Percentiles rank a stretch among this genome's conserved stretches.
phyloP scores from a whole-genome alignment of 2,113 vertebrate genomes.

The Marcusenius ussheri region DNA sequence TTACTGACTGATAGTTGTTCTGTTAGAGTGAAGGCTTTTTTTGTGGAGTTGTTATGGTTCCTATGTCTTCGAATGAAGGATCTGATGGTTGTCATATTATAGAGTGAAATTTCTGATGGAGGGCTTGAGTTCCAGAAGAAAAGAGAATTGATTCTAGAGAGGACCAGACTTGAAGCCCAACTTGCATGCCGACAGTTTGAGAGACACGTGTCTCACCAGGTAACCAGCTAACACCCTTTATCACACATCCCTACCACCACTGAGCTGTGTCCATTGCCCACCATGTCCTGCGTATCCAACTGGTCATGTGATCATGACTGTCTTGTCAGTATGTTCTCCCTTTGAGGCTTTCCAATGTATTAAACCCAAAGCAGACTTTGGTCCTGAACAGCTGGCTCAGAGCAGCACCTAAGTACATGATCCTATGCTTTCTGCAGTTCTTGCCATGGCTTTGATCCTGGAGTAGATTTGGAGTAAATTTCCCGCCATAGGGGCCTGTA shows the following conservation, averaged over 20 bases:
- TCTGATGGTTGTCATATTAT: slow-evolving; percentile 39
- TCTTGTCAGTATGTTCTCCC: neutral
- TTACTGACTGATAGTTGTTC: neutral
- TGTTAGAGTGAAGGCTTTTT: neutral
- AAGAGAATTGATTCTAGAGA: slow-evolving; percentile 64
- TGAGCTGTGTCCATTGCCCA: neutral
- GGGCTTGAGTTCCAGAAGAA: slow-evolving; percentile 73
- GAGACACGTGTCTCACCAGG: slow-evolving; percentile 58
- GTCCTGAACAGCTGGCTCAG: neutral
- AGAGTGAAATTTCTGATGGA: slow-evolving; percentile 50
- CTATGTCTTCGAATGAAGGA: neutral
- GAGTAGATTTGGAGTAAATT: neutral
- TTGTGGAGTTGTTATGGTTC: neutral
- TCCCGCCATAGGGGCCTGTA: neutral
- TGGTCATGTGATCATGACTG: neutral
- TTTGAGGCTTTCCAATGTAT: neutral
- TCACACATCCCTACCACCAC: neutral
- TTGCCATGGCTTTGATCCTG: neutral
- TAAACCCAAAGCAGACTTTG: neutral
- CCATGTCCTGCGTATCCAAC: neutral
- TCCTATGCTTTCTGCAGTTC: neutral
- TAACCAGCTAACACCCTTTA: slow-evolving; percentile 29
- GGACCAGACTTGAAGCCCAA: slow-evolving; percentile 54
- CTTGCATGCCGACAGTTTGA: slow-evolving; percentile 59
- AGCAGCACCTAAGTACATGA: neutral